Conservation (phyloP, 2,113 vertebrate species). For the Saiga tatarica region DNA sequence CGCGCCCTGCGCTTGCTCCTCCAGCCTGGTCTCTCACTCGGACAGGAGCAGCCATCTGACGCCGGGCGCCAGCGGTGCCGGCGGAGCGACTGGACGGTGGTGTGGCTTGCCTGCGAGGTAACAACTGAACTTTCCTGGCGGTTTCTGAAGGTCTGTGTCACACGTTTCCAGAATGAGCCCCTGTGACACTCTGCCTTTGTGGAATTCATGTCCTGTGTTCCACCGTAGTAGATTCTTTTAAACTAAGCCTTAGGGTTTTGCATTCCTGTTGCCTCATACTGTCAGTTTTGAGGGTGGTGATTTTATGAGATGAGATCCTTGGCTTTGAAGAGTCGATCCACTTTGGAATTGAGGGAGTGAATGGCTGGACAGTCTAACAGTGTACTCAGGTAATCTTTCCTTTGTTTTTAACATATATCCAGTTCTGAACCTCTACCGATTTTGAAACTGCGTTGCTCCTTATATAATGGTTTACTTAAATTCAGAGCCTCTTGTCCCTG, state of each 20-base stretch:
- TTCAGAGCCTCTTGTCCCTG: background rate
- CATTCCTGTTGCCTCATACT: background rate
- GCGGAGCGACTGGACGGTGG: background rate
- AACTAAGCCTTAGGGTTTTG: background rate
- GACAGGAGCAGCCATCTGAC: background rate
- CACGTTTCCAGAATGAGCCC: background rate
- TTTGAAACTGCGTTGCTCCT: background rate
- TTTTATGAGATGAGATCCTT: background rate
- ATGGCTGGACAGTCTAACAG: conserved; percentile 6
- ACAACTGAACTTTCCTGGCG: background rate
- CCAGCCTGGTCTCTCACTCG: background rate
- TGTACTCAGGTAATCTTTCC: background rate
- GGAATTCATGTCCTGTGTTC: background rate
- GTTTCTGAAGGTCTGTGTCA: background rate
- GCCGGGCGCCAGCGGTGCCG: background rate
- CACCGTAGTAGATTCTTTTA: background rate
- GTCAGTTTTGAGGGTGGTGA: conserved; percentile 1
- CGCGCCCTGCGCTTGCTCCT: background rate
- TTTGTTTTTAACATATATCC: background rate
- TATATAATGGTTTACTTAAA: conserved; percentile 22
- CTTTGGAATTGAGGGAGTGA: conserved; percentile 2
- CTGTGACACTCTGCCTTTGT: background rate
- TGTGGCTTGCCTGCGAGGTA: background rate
- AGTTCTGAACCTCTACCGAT: background rate
- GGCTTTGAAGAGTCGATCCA: conserved; percentile 12